A percentile compares a stretch with the other conserved stretches of the same genome.
Conservation (phyloP, 2,797 vertebrate genomes). For the Coregonus sp. region DNA sequence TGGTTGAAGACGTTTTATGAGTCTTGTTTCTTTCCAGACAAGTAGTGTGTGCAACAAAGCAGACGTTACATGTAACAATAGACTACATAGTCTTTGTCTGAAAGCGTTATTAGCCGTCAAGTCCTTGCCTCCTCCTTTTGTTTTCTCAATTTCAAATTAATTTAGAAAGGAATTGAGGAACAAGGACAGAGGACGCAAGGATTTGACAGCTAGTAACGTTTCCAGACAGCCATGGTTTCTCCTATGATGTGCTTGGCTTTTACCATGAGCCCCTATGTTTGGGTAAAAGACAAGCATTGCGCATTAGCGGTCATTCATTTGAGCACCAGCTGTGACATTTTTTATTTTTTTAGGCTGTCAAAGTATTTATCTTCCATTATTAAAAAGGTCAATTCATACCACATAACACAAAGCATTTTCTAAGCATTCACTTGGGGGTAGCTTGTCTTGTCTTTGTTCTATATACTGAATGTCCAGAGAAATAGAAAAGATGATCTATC, state of each 20-base stretch:
- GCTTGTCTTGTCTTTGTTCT: not conserved
- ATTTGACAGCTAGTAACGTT: too few species aligned
- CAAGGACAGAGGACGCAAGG: too few species aligned
- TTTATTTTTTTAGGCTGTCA: too few species aligned
- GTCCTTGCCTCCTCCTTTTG: not conserved
- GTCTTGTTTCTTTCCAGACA: too few species aligned
- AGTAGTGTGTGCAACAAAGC: too few species aligned
- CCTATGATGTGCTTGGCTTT: not conserved
- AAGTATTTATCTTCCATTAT: not conserved
- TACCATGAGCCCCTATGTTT: not conserved
- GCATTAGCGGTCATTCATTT: not conserved
- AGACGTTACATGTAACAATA: too few species aligned
- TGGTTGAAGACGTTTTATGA: too few species aligned
- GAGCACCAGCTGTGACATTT: not conserved
- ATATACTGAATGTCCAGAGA: not conserved
- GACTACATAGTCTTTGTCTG: too few species aligned
- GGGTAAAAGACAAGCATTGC: not conserved
- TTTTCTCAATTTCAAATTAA: not conserved
- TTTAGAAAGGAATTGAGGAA: not conserved
- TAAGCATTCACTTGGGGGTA: not conserved
- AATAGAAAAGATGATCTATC: not conserved
- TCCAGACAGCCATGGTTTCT: not conserved
- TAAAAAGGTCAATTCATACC: not conserved
- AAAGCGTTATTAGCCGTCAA: not conserved
- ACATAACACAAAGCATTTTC: not conserved